A percentile compares a stretch with the other conserved stretches of the same genome.
Evolutionary conservation across 2,113 vertebrate species (phyloP).

Genomic region (Istiophorus platypterus): DNA sequence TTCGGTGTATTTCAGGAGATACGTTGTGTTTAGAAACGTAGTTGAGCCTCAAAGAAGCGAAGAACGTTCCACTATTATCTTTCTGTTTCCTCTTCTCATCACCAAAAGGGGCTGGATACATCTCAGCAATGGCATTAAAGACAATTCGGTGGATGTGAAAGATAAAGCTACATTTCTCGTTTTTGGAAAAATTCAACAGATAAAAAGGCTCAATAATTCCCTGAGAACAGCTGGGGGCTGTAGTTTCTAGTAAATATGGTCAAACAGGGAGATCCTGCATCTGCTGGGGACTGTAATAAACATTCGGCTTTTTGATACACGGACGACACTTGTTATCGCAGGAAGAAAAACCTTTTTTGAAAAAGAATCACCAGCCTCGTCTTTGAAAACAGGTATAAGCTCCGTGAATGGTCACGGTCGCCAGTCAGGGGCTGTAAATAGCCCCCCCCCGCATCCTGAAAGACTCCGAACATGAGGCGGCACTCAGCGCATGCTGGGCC

Average conservation of each 20-base stretch:
- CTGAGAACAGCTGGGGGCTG: no score
- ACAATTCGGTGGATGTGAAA: background rate
- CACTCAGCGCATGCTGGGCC: slow-evolving; percentile 79
- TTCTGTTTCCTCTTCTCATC: no score
- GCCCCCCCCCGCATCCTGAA: slow-evolving; percentile 39
- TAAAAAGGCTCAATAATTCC: no score
- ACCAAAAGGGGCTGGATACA: background rate
- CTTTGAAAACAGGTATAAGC: no score
- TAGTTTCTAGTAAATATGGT: background rate
- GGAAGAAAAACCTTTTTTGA: no score
- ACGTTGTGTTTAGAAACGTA: background rate
- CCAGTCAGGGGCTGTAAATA: slow-evolving; percentile 29
- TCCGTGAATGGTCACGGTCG: background rate
- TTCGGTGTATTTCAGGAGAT: background rate
- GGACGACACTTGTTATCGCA: no score
- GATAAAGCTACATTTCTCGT: no score
- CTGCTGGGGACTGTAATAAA: background rate
- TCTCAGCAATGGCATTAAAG: background rate
- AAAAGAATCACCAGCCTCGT: no score
- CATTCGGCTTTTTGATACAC: background rate
- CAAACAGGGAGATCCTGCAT: no score
- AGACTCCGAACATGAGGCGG: slow-evolving; percentile 70
- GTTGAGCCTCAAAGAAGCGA: background rate
- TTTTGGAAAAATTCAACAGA: no score
- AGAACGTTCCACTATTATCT: no score